Conservation (phyloP, 2,888 invertebrate species). For the Euplexia lucipara region DNA sequence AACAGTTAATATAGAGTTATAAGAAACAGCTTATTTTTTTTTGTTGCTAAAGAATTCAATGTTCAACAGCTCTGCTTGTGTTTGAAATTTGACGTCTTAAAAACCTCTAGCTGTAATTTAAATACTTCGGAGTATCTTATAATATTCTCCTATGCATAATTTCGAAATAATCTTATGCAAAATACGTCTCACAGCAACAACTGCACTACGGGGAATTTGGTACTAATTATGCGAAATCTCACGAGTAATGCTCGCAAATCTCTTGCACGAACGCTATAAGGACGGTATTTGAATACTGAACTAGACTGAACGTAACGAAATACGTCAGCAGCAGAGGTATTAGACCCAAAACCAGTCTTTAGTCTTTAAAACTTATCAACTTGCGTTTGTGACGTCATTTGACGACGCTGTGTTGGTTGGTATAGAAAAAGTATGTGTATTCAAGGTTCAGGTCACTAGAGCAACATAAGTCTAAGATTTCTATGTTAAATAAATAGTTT, state of each 20-base stretch:
- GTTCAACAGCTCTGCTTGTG: no score
- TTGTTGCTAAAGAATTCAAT: no score
- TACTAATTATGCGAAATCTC: slow-evolving; percentile 54
- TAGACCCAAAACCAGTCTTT: slow-evolving; percentile 24
- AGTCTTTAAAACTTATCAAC: slow-evolving; percentile 27
- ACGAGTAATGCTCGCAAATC: slow-evolving; percentile 51
- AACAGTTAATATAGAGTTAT: no score
- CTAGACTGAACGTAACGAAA: slow-evolving; percentile 41
- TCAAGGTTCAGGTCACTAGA: background rate
- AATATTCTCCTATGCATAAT: slow-evolving; percentile 22
- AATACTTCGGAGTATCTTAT: background rate
- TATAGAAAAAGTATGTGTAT: background rate
- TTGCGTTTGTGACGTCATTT: slow-evolving; percentile 11
- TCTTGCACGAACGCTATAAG: slow-evolving; percentile 32
- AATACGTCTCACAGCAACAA: slow-evolving; percentile 21
- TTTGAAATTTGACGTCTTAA: background rate
- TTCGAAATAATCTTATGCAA: slow-evolving; percentile 29
- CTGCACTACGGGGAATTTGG: slow-evolving; percentile 31
- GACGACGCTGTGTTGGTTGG: background rate
- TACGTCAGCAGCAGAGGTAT: slow-evolving; percentile 31
- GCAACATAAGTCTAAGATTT: background rate
- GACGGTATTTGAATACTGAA: slow-evolving; percentile 55
- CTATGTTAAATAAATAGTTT: background rate
- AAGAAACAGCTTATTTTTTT: no score
- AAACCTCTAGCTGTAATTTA: background rate